These are phyloP conservation scores for Gallinago stenura DNA, from an alignment of 2,797 vertebrate genomes.

Conservation along the genomic window DNA sequence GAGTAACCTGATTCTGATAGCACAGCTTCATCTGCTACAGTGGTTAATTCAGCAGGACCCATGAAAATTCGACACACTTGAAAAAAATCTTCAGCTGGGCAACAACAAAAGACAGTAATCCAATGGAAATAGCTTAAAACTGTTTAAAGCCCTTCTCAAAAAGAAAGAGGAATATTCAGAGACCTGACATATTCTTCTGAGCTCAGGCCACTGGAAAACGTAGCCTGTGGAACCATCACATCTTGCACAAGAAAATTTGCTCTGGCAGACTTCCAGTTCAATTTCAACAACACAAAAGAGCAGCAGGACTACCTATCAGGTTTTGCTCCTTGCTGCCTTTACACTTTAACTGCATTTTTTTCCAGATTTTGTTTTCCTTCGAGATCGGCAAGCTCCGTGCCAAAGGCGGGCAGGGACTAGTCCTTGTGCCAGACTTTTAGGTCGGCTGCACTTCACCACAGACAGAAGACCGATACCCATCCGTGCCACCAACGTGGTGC, in stretches of 20 bases:
- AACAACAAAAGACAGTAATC: not conserved
- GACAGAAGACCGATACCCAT: not conserved
- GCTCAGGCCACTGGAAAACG: not conserved
- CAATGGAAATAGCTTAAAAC: not conserved
- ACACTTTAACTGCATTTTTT: not conserved
- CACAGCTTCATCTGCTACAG: not conserved
- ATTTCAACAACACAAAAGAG: not conserved
- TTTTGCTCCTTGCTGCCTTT: not conserved
- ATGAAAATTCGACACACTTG: not conserved
- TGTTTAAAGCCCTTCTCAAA: not conserved
- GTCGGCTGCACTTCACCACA: not conserved
- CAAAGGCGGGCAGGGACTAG: not conserved
- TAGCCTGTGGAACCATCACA: not conserved
- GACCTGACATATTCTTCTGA: not conserved
- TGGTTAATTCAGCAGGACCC: not conserved
- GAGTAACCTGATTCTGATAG: not conserved
- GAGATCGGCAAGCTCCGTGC: not conserved
- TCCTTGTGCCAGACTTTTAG: not conserved
- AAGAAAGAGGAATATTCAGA: not conserved
- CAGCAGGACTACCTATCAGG: not conserved
- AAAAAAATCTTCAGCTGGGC: not conserved
- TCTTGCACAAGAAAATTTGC: not conserved
- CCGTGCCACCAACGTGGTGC: rapidly evolving
- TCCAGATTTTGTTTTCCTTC: not conserved
- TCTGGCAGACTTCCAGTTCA: not conserved